Evolutionary conservation across 1,140 invertebrate genomes (phyloP).

Genomic region (Hyles euphorbiae): DNA sequence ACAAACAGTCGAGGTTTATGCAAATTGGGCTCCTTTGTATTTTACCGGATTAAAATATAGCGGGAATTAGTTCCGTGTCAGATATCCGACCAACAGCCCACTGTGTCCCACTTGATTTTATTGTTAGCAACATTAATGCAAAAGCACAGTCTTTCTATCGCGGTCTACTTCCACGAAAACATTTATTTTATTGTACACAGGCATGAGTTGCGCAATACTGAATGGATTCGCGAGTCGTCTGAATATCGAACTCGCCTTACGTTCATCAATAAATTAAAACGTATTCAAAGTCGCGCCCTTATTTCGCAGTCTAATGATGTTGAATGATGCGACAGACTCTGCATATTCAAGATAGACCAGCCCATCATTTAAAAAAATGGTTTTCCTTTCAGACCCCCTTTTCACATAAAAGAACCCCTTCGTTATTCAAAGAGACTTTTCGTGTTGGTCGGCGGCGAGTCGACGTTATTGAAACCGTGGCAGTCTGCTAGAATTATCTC

Average conservation of each 20-base stretch:
- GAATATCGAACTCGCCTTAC: neutral
- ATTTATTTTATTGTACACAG: neutral
- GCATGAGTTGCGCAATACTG: neutral
- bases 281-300: constrained; percentile 43
- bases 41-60: constrained; percentile 73
- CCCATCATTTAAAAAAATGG: constrained; percentile 63
- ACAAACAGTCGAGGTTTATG: constrained; percentile 72
- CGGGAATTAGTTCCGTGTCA: constrained; percentile 71
- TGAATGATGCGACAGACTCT: constrained; percentile 58
- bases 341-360: constrained; percentile 59
- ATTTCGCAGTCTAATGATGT: constrained; percentile 64
- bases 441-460: constrained; percentile 38
- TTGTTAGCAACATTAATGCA: constrained; percentile 52
- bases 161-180: neutral
- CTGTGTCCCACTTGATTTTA: constrained; percentile 60
- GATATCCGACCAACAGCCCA: constrained; percentile 55
- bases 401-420: constrained; percentile 63
- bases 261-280: constrained; percentile 19
- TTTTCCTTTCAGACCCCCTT: constrained; percentile 55
- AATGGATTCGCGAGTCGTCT: neutral
- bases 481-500: constrained; percentile 38
- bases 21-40: constrained; percentile 73
- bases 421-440: constrained; percentile 63
- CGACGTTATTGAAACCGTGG: constrained; percentile 40
- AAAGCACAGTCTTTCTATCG: constrained; percentile 17